Conservation (phyloP, 2,113 vertebrate species). For the Sceloporus undulatus region DNA sequence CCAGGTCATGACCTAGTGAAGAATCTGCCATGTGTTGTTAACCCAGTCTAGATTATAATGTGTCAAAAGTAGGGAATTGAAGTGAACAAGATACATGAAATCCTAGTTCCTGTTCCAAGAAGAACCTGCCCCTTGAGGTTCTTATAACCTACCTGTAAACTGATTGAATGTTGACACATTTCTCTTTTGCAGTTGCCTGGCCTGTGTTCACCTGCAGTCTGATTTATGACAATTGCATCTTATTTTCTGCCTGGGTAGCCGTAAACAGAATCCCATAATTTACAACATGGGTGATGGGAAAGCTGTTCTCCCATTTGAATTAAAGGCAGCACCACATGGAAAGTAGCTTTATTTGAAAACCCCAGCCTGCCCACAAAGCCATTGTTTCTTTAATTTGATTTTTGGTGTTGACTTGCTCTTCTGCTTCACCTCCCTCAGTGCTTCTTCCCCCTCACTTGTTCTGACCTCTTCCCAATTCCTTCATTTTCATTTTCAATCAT, state of each 20-base stretch:
- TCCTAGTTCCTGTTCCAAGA: not conserved
- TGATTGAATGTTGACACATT: not conserved
- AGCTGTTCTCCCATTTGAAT: not conserved
- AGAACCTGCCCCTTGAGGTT: not conserved
- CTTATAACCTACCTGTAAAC: not conserved
- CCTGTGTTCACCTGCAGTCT: not conserved
- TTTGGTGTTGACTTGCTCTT: slow-evolving; percentile 25
- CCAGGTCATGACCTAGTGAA: not conserved
- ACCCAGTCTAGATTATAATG: not conserved
- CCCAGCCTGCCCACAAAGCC: not conserved
- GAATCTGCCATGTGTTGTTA: not conserved
- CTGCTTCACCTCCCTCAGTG: slow-evolving; percentile 31
- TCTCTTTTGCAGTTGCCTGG: not conserved
- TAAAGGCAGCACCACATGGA: not conserved
- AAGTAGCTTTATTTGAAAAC: not conserved
- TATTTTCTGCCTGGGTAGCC: not conserved
- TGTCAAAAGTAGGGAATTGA: not conserved
- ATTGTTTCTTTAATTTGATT: not conserved
- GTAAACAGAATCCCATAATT: not conserved
- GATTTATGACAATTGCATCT: not conserved
- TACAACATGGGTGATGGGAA: not conserved
- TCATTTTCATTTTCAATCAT: slow-evolving; percentile 65
- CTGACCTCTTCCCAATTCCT: slow-evolving; percentile 1
- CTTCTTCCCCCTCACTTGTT: not conserved
- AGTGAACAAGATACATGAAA: not conserved